phyloP scores from a whole-genome alignment of 2,113 vertebrate species.

The Elachura formosa region DNA sequence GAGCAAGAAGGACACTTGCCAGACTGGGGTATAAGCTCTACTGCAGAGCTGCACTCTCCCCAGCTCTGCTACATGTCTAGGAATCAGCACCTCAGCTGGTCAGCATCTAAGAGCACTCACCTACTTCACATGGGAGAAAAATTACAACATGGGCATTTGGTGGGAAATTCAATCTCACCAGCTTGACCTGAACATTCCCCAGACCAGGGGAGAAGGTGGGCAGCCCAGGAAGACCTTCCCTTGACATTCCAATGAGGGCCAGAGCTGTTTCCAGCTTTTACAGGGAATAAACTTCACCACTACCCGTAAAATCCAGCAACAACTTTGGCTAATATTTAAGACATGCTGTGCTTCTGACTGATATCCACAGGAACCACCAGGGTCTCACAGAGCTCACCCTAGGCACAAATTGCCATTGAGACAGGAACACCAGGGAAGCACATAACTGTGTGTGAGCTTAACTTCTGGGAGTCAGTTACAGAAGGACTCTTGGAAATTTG shows the following conservation, averaged over 20 bases:
- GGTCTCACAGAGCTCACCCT: fast-evolving
- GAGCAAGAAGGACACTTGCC: neutral
- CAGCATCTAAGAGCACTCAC: neutral
- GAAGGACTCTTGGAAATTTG: neutral
- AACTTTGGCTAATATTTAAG: neutral
- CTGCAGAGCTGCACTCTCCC: neutral
- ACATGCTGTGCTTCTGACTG: neutral
- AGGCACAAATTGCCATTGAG: neutral
- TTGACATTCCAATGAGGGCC: neutral
- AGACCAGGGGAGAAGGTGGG: neutral
- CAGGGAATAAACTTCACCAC: neutral
- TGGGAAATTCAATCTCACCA: neutral
- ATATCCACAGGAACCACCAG: neutral
- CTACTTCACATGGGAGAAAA: neutral
- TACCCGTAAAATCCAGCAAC: neutral
- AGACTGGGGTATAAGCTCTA: neutral
- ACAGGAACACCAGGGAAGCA: neutral
- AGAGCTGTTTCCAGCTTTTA: neutral
- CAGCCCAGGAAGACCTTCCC: neutral
- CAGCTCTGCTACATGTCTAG: neutral
- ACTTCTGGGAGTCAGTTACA: neutral
- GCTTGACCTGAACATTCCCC: neutral
- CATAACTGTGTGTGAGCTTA: neutral
- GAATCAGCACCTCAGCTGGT: neutral
- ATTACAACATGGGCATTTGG: neutral